Conservation (phyloP, 2,113 vertebrate species). For the Pygoscelis adeliae region DNA sequence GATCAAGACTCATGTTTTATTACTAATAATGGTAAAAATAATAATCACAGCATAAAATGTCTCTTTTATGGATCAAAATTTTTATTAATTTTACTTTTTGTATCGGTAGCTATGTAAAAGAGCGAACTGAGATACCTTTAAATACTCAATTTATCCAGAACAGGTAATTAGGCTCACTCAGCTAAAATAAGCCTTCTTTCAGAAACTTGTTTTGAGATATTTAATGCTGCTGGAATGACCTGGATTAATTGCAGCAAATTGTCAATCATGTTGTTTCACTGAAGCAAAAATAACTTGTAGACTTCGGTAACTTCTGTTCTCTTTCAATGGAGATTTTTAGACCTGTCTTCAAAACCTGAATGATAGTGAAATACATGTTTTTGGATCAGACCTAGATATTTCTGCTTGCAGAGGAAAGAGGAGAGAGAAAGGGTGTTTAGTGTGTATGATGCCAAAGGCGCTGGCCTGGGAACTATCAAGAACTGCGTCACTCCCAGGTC, state of each 20-base stretch:
- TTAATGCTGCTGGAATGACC: background rate
- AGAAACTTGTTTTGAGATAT: slow-evolving; percentile 20
- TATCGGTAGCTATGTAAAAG: background rate
- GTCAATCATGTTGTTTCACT: background rate
- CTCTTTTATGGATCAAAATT: background rate
- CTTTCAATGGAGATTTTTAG: background rate
- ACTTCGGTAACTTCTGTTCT: background rate
- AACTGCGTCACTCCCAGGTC: background rate
- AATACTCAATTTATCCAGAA: background rate
- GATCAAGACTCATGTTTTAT: background rate
- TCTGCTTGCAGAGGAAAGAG: background rate
- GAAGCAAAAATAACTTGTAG: slow-evolving; percentile 6
- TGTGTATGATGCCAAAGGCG: background rate
- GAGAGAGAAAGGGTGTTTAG: background rate
- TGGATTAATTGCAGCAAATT: slow-evolving; percentile 22
- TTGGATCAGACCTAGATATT: background rate
- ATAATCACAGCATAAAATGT: background rate
- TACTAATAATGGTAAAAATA: background rate
- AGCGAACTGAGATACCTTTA: background rate
- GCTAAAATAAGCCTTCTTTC: slow-evolving; percentile 7
- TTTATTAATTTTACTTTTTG: background rate
- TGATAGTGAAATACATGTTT: background rate
- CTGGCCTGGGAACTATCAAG: background rate
- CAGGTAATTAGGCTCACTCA: background rate
- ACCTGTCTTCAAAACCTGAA: background rate